Evolutionary conservation across 2,888 invertebrate genomes (phyloP), one percentile per base, ranked within the genome.

Genomic region (Acleris literana): DNA sequence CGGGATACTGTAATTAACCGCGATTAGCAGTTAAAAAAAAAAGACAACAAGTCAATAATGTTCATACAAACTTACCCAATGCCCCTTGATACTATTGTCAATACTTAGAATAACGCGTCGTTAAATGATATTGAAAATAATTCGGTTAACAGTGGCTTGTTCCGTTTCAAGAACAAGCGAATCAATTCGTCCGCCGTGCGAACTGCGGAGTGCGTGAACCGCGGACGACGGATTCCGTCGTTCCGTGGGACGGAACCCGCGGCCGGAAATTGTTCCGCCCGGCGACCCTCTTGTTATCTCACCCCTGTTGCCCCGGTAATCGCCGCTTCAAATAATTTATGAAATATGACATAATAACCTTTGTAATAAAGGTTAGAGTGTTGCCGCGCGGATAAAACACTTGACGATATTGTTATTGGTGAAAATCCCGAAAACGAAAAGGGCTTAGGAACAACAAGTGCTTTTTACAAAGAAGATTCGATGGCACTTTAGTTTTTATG

Each of bases 301-400:
- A 75, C 80, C 80, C 72, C 72, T 71, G 79, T 81, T 79, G 74
- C 78, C 76, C 70, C 74, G 79, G 80, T 84, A 86, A 83, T 86
- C 83, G 82, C 76, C 78, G 81, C 81, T 82, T 84, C 81, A 85
- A 84, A 86, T 88, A 87, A 87, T 88, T 87, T 86, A 87, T 88
- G 88, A 88, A 87, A 85, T 86, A 88, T 85, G 86, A 84, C 84
- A 84, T 87, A 85, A 86, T 88, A 88, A 86, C 84, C 82, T 82
- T 80, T 81, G 84, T 84, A 88, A 87, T 88, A 88, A 88, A 84
- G 83, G 83, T 77, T 76, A 78, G 75, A 72, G 75, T 71, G 73
- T 75, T 72, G 78, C 78, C 74, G 70, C 63, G 61, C 76, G 79
- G 81, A 83, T 85, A 83, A 84, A 85, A 83, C 80, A 80, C 80